Conservation (phyloP, 2,888 invertebrate genomes). For the Frankliniella intonsa region DNA sequence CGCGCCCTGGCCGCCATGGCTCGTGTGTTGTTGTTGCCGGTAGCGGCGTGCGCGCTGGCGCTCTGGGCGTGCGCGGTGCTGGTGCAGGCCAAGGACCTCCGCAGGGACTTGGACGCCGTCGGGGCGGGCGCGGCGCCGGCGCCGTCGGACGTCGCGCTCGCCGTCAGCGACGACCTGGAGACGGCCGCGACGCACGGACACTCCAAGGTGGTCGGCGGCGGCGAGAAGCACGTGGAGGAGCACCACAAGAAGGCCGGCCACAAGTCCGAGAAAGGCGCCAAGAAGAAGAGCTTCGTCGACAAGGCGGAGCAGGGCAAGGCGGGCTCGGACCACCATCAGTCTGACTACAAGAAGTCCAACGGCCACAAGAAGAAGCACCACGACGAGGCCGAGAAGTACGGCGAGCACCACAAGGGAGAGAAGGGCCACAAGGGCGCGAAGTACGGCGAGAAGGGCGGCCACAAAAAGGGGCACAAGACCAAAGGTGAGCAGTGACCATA, state of each 20-base stretch:
- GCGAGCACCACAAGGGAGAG: slow-evolving; percentile 62
- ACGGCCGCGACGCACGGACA: slow-evolving; percentile 63
- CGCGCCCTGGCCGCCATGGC: not conserved
- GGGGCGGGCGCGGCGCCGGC: slow-evolving; percentile 33
- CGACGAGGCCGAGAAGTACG: slow-evolving; percentile 60
- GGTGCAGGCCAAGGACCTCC: slow-evolving; percentile 36
- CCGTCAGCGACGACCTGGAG: slow-evolving; percentile 61
- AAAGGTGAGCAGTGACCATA: slow-evolving; percentile 47
- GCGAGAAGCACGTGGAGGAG: slow-evolving; percentile 62
- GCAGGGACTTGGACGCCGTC: slow-evolving; percentile 34
- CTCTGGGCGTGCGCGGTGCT: slow-evolving; percentile 33
- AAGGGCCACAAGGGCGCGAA: slow-evolving; percentile 64
- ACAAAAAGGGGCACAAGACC: slow-evolving; percentile 71
- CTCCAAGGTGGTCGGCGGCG: slow-evolving; percentile 68
- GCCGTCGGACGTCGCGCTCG: slow-evolving; percentile 35
- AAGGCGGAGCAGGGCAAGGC: slow-evolving; percentile 72
- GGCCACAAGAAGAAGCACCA: slow-evolving; percentile 62
- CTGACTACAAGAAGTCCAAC: slow-evolving; percentile 60
- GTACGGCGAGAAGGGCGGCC: slow-evolving; percentile 69
- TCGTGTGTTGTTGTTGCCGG: not conserved
- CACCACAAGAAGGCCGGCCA: slow-evolving; percentile 68
- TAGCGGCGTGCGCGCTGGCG: slow-evolving; percentile 20
- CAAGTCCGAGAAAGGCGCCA: slow-evolving; percentile 75
- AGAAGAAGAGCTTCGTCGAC: slow-evolving; percentile 69
- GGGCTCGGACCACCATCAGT: slow-evolving; percentile 69